Base-by-base conservation (phyloP, 2,888 invertebrate species). In the Cepaea hortensis region DNA sequence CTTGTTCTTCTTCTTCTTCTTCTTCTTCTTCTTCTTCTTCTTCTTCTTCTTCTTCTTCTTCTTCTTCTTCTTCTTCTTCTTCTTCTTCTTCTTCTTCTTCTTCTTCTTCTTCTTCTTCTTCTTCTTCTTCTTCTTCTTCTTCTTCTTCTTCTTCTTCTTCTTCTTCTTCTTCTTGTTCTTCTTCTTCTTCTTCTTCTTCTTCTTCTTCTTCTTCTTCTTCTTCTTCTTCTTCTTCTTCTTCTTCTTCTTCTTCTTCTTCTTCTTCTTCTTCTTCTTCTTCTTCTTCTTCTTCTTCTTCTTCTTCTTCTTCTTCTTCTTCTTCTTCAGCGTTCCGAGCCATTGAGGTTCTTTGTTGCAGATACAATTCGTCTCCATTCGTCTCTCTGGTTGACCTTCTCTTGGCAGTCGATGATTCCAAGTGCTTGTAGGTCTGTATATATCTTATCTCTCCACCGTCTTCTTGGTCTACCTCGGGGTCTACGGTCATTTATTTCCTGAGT, bases 21-120 rank as follows among this genome's bases (percentile, higher is more conserved):
- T 83, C 70, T 70, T 70, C 83, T 72, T 83, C 35, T 83, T 72
- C 35, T 72, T 85, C 50, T n/a, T 85, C 85, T 79, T 85, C 73
- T 48, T 83, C 73, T 6, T 62, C 55, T 70, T 83, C 83, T 83
- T 23, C 72, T 83, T 83, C 73, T 48, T 68, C 83, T 70, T 83
- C 72, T 61, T 81, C 81, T 70, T 79, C 85, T 65, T 80, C 85
- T 73, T 77, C 79, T 55, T 77, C 80, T 76, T 81, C 75, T 35
- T 85, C 81, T 62, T 83, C 87, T 18, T 35, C 72, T 77, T 87
- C 87, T 62, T 79, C 87, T 48, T 87, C 87, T 20, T 84, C 87
- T 35, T 87, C 83, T 13, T 83, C 83, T 9, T 85, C 55, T n/a
- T 77, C 82, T 2, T 82, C 83, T 48, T 75, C 68, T 50, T 79